Evolutionary conservation across 2,113 vertebrate genomes (phyloP).

Genomic region (Oryzias woworae): DNA sequence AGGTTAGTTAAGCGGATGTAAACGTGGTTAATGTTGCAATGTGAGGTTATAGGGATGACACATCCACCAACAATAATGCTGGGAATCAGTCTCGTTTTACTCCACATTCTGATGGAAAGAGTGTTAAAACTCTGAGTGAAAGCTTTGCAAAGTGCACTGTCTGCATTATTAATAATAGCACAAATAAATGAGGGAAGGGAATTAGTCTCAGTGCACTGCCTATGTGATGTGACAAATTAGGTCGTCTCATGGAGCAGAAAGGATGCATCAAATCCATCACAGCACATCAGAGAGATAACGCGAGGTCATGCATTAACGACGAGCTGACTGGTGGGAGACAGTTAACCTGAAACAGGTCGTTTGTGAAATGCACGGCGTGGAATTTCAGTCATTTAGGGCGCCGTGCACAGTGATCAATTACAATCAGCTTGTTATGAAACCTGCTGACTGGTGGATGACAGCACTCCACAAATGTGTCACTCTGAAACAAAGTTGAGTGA

Average conservation of each 20-base stretch:
- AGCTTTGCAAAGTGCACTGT: slow-evolving; percentile 48
- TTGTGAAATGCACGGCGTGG: slow-evolving; percentile 4
- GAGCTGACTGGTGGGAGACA: slow-evolving; percentile 9
- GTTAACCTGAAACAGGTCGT: slow-evolving; percentile 32
- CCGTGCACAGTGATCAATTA: neutral
- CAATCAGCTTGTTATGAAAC: neutral
- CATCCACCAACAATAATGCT: slow-evolving; percentile 23
- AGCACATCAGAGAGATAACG: slow-evolving; percentile 20
- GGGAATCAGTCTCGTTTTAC: slow-evolving; percentile 27
- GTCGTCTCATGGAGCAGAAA: slow-evolving; percentile 50
- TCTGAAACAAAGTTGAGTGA: no score
- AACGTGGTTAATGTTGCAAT: no score
- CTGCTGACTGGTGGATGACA: neutral
- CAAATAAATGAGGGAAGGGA: slow-evolving; percentile 73
- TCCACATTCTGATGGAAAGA: slow-evolving; percentile 39
- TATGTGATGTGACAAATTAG: slow-evolving; percentile 65
- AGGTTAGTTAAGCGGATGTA: no score
- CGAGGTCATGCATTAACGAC: slow-evolving; percentile 21
- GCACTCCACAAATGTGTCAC: no score
- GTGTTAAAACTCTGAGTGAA: slow-evolving; percentile 37
- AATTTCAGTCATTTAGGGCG: slow-evolving; percentile 5
- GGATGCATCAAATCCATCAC: slow-evolving; percentile 15
- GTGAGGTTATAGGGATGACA: slow-evolving; percentile 42
- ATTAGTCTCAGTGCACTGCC: slow-evolving; percentile 57
- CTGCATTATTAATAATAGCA: slow-evolving; percentile 72